A percentile compares a stretch with the other conserved stretches of the same genome.
Conservation (phyloP, 2,113 vertebrate genomes). For the Salvelinus sp. region DNA sequence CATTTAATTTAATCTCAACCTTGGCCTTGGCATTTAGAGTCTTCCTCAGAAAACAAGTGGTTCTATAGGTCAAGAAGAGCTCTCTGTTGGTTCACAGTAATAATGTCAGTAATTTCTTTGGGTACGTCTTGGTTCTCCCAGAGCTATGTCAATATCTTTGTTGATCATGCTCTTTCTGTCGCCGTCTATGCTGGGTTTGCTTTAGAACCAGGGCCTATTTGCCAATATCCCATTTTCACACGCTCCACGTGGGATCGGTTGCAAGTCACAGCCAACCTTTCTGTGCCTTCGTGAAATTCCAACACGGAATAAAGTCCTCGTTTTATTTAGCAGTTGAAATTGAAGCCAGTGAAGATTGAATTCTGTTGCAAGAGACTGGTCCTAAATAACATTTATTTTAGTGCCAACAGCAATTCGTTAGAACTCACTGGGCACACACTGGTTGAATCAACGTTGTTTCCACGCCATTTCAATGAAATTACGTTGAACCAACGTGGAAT, state of each 20-base stretch:
- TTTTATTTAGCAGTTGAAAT: slow-evolving; percentile 46
- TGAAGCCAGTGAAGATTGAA: not conserved
- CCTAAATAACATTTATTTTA: not conserved
- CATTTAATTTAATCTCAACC: not conserved
- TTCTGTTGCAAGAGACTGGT: not conserved
- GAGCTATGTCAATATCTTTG: slow-evolving; percentile 60
- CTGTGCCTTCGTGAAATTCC: slow-evolving; percentile 25
- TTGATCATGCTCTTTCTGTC: slow-evolving; percentile 49
- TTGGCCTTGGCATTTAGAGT: no score
- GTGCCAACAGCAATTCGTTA: no score
- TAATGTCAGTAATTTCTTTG: no score
- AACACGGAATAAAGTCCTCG: slow-evolving; percentile 32
- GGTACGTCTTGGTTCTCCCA: slow-evolving; percentile 20
- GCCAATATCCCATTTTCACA: slow-evolving; percentile 65
- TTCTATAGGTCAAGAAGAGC: no score
- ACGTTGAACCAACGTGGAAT: no score
- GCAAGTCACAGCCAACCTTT: slow-evolving; percentile 43
- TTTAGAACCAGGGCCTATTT: slow-evolving; percentile 16
- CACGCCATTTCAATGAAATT: no score
- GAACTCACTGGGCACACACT: no score
- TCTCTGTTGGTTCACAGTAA: no score
- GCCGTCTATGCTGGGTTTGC: slow-evolving; percentile 32
- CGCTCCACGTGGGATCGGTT: slow-evolving; percentile 37
- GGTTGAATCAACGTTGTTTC: no score
- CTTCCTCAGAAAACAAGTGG: no score